Evolutionary conservation across 2,113 vertebrate genomes (phyloP).

Genomic region (Xiphorhynchus elegans): DNA sequence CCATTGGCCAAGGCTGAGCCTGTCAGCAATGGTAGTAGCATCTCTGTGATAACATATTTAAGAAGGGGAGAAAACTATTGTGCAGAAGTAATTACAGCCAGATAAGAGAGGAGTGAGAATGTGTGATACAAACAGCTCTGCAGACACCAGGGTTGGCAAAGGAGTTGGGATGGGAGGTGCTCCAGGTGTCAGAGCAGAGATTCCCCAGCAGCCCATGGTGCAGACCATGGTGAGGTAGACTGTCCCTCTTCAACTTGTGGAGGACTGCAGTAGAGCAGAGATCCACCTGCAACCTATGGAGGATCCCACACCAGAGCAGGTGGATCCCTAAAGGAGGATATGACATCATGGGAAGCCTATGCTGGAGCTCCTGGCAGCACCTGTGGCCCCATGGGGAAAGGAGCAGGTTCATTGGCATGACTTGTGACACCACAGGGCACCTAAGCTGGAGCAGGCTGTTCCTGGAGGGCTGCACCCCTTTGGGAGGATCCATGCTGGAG

Average conservation of each 20-base stretch:
- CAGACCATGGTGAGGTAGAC: too few relatives aligned
- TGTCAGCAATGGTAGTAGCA: accelerated
- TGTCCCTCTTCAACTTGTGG: neutral
- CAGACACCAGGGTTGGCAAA: neutral
- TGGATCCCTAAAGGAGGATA: neutral
- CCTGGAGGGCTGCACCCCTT: neutral
- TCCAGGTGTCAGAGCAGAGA: neutral
- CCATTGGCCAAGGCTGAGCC: neutral
- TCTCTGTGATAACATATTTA: neutral
- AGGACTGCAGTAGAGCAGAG: neutral
- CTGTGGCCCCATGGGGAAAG: neutral
- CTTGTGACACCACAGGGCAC: neutral
- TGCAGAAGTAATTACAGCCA: neutral
- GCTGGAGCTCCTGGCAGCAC: neutral
- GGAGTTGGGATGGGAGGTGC: neutral
- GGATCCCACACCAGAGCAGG: neutral
- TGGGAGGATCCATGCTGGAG: neutral
- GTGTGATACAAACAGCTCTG: neutral
- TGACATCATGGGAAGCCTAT: neutral
- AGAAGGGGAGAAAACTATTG: neutral
- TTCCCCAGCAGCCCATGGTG: neutral
- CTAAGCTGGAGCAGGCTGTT: neutral
- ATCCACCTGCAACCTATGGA: neutral
- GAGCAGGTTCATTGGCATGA: neutral
- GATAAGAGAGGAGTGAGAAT: neutral